Percentiles rank a stretch among this genome's conserved stretches.
Evolutionary conservation across 2,113 vertebrate species (phyloP).

Genomic region (Campylomormyrus numenius): DNA sequence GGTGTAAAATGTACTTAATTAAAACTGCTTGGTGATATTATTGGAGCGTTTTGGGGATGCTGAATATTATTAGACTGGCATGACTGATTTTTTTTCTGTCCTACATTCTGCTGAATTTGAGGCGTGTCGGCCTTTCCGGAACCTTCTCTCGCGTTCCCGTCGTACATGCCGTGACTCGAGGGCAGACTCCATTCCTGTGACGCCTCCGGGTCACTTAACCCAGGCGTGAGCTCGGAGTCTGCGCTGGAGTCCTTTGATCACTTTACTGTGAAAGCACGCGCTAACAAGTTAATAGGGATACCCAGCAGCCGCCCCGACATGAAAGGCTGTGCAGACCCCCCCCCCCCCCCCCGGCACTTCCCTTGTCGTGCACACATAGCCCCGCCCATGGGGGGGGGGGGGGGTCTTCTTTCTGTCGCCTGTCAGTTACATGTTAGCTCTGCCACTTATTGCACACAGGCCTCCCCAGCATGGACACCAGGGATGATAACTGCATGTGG

Average conservation of each 20-base stretch:
- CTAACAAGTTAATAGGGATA: constrained; percentile 19
- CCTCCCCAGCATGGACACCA: neutral
- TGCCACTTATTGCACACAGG: neutral
- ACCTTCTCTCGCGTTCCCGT: neutral
- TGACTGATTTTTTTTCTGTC: neutral
- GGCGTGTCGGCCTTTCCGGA: neutral
- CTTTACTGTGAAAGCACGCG: constrained; percentile 1
- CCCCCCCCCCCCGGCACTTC: neutral
- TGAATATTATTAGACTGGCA: neutral
- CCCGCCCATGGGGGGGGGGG: neutral
- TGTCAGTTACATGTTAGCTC: neutral
- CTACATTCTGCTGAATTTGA: neutral
- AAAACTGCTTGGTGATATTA: neutral
- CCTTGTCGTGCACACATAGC: neutral
- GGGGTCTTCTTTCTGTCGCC: neutral
- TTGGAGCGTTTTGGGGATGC: neutral
- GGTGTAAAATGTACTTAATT: neutral
- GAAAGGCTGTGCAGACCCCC: neutral
- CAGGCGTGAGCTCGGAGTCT: neutral
- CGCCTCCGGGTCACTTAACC: neutral
- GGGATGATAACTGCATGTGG: neutral
- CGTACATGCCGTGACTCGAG: neutral
- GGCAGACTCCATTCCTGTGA: neutral
- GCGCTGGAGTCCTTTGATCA: constrained; percentile 1
- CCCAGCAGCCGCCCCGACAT: neutral